Base-by-base conservation (phyloP, 2,113 vertebrate species). In the Pelobates fuscus region DNA sequence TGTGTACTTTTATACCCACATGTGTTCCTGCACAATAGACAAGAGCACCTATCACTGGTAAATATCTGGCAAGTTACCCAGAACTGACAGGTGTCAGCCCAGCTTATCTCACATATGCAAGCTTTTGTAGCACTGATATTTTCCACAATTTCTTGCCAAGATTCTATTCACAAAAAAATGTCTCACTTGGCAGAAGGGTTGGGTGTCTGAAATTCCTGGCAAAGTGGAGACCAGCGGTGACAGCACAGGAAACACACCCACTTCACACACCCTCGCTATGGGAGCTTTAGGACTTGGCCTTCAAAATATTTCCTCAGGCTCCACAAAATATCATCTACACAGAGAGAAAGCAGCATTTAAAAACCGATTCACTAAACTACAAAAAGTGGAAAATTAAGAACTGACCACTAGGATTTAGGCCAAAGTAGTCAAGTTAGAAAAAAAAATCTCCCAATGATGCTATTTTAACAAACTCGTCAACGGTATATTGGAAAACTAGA, bases 211-310 rank as follows among this genome's bases (percentile, higher is more conserved):
- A 17, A 67, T 57, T 69, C 58, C 41, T 62, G 24, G 17, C 26
- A 25, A 37, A 37, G 49, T 27, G 61, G 30, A 64, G 44, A 65
- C 61, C 21, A 23, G 55, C 25, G 27, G 61, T 57, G 60, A 64
- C 60, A 66, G 26, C 71, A 54, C n/a, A 55, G 25, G 30, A 61
- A 32, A 24, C 77, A 63, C 87, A 98, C 96, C 1, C 44, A 7
- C 44, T 8, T 10, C 32, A 17, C 77, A 62, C 87, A 3, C 44
- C 44, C 44, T 14, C 44, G 10, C 17, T 14, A 49, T 49, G 44
- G 44, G 15, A 49, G 44, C 44, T 18, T 49, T 49, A 49, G 12
- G 17, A 49, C 17, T 49, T 49, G 12, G 44, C 17, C 15, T 18
- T 17, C 44, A 49, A 49, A 17, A 11, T 49, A 12, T 41, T 8